Evolutionary conservation across 2,113 vertebrate genomes (phyloP), one percentile per base, ranked within the genome.

Genomic region (Drymodes brunneopygia): DNA sequence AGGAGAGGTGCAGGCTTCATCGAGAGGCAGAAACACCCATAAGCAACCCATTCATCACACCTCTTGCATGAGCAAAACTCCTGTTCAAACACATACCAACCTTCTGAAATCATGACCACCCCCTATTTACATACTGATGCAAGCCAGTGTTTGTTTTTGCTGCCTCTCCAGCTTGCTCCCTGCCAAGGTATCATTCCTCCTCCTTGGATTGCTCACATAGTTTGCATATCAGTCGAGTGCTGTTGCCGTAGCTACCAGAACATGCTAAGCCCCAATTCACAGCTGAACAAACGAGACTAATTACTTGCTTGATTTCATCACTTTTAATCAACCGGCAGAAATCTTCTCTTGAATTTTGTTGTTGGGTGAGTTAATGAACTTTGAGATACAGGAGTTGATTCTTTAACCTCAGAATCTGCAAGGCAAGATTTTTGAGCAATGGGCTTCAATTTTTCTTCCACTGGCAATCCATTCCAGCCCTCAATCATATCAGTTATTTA

Each of bases 51-150:
- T 70, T 81, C 42, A 11, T 4, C 51, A 6, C 36, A 73, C 38
- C 54, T 54, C 87, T 29, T 11, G 62, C 61, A 53, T 6, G 65
- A 90, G 61, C 60, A 84, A 12, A 88, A 35, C 65, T 51, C 80
- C 72, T 90, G 80, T 90, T 83, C 94, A 93, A 95, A 95, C 95
- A 93, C 86, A 95, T 79, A 78, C 83, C 94, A 33, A 86, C 24
- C 87, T 72, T 35, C 85, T 93, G 95, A 88, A 86, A 87, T 77
- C 84, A 91, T 50, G 61, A 22, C 36, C 83, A 31, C 6, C 62
- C 51, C 11, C 44, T 81, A 6, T 92, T 86, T 71, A 91, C 95
- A 85, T 14, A 38, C 53, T 38, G 53, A 75, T 85, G 23, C 2
- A 2, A 85, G 81, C 29, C 61, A 51, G 15, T 79, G 83, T 78